A percentile compares a stretch with the other conserved stretches of the same genome.
Evolutionary conservation across 2,113 vertebrate genomes (phyloP).

Genomic region (Toxotes jaculatrix): DNA sequence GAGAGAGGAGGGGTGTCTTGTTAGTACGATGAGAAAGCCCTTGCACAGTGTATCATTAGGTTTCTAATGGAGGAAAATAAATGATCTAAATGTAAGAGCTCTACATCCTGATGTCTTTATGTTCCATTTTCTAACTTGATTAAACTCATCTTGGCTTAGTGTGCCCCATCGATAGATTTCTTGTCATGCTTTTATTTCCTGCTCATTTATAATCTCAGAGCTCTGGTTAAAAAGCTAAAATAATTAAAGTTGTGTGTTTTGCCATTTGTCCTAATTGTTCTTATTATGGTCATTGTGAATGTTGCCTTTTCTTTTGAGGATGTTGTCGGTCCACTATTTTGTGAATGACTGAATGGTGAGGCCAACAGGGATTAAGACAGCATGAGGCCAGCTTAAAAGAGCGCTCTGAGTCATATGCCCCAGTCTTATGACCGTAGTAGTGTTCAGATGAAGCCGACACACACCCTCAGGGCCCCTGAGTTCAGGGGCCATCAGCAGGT

Average conservation of each 20-base stretch:
- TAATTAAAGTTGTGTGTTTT: neutral
- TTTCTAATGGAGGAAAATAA: neutral
- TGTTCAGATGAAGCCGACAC: neutral
- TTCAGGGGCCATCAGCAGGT: neutral
- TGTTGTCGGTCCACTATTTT: conserved; percentile 4
- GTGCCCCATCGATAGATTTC: neutral
- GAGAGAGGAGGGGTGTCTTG: neutral
- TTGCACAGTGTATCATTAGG: neutral
- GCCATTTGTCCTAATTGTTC: no score
- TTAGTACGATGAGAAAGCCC: conserved; percentile 4
- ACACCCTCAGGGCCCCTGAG: neutral
- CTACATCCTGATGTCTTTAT: neutral
- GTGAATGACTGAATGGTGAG: conserved; percentile 21
- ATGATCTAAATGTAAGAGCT: neutral
- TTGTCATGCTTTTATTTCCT: neutral
- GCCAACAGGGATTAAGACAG: conserved; percentile 43
- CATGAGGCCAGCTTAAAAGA: conserved; percentile 50
- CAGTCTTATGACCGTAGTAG: conserved; percentile 63
- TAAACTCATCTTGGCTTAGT: neutral
- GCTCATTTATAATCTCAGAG: neutral
- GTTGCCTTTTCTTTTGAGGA: neutral
- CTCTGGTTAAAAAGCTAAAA: neutral
- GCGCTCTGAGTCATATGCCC: conserved; percentile 66
- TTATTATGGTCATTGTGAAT: neutral
- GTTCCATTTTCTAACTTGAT: neutral